phyloP scores from a whole-genome alignment of 2,888 invertebrate species.

The Diloba caeruleocephala region DNA sequence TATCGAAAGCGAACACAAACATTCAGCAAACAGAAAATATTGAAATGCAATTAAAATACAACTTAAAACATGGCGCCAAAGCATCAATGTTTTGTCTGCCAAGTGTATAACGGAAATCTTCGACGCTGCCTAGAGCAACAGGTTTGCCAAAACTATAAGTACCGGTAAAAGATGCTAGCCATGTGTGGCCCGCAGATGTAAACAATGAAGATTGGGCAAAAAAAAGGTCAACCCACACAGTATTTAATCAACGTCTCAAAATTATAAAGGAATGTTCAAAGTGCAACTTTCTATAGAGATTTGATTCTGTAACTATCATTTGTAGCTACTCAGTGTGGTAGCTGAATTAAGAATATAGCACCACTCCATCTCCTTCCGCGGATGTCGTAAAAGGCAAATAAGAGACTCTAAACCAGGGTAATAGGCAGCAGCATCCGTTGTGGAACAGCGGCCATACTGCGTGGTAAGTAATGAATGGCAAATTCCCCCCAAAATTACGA shows the following conservation, averaged over 20 bases:
- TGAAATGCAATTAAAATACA: not conserved
- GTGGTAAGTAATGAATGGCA: too few species aligned
- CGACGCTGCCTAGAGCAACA: slow-evolving; percentile 27
- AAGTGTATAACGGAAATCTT: slow-evolving; percentile 1
- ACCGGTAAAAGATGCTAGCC: slow-evolving; percentile 23
- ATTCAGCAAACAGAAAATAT: too few species aligned
- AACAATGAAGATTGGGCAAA: slow-evolving; percentile 13
- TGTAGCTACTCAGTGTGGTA: too few species aligned
- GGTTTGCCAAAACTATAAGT: slow-evolving; percentile 14
- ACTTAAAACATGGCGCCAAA: not conserved
- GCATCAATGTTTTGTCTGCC: slow-evolving; percentile 1
- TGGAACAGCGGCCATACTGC: too few species aligned
- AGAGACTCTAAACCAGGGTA: too few species aligned
- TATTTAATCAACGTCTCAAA: not conserved
- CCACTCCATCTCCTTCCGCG: too few species aligned
- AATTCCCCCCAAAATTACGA: too few species aligned
- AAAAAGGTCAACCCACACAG: not conserved
- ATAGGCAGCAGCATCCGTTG: too few species aligned
- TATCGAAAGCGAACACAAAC: not conserved
- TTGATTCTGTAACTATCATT: too few species aligned
- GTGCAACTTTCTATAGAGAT: not conserved
- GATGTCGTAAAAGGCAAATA: too few species aligned
- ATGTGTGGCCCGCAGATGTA: slow-evolving; percentile 13
- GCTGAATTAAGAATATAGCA: too few species aligned
- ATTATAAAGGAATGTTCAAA: not conserved